Percentiles rank a stretch among this genome's conserved stretches.
Conservation (phyloP, 35 echinoderm and acorn worm species). For the Lytechinus pictus region DNA sequence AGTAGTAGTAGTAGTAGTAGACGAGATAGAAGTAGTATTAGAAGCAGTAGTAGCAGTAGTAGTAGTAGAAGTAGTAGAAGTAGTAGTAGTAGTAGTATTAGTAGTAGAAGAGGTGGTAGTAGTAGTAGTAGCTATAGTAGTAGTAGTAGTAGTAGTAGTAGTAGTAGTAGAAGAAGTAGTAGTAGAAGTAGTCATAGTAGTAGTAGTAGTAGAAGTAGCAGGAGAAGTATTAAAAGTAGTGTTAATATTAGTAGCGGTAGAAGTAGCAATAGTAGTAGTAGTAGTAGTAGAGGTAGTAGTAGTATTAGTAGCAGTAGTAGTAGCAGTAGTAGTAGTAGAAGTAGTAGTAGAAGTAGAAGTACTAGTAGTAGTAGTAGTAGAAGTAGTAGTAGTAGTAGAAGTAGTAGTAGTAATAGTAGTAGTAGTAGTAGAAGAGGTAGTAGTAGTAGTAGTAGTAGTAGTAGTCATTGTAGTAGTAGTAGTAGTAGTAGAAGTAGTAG, state of each 20-base stretch:
- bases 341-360: background rate
- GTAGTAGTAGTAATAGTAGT: background rate
- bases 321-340: background rate
- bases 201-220: background rate
- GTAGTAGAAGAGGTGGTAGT: background rate
- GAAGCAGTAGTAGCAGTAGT: too few relatives aligned
- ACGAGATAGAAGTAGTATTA: too few relatives aligned
- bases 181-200: too few relatives aligned
- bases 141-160: slow-evolving; percentile 19
- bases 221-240: background rate
- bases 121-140: background rate
- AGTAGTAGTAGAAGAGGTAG: background rate
- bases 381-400: background rate
- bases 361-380: slow-evolving; percentile 1
- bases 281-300: background rate
- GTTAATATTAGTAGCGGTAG: too few relatives aligned
- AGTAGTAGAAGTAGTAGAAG: slow-evolving; percentile 18
- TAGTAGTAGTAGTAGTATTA: too few relatives aligned
- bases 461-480: too few relatives aligned
- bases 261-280: background rate
- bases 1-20: too few relatives aligned
- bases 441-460: background rate
- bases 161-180: background rate
- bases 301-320: too few relatives aligned
- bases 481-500: slow-evolving; percentile 9